Evolutionary conservation across 2,797 vertebrate genomes (phyloP).

Genomic region (Argyrosomus regius): DNA sequence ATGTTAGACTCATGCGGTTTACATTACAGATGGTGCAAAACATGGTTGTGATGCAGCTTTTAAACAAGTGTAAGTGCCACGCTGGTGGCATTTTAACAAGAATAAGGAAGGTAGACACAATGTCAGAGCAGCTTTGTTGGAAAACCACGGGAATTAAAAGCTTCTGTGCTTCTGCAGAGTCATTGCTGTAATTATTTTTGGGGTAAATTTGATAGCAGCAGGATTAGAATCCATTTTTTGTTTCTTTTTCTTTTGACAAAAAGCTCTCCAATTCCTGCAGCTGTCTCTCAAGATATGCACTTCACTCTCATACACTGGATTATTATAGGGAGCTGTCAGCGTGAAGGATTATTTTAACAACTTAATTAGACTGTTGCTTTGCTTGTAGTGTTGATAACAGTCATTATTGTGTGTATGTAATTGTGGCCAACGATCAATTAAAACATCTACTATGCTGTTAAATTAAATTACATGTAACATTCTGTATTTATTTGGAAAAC

Average conservation of each 20-base stretch:
- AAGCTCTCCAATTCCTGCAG: conserved; percentile 50
- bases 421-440: conserved; percentile 62
- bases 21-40: conserved; percentile 44
- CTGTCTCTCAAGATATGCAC: conserved; percentile 57
- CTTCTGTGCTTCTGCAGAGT: conserved; percentile 31
- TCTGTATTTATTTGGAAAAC: conserved; percentile 6
- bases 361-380: conserved; percentile 70
- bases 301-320: conserved; percentile 60
- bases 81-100: conserved; percentile 30
- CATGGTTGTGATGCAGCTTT: conserved; percentile 16
- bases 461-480: conserved; percentile 40
- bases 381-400: conserved; percentile 57
- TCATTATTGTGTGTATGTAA: conserved; percentile 57
- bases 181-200: conserved; percentile 42
- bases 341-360: conserved; percentile 64
- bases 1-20: conserved; percentile 27
- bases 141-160: conserved; percentile 45
- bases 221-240: conserved; percentile 32
- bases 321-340: conserved; percentile 67
- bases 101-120: background rate
- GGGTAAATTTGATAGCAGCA: conserved; percentile 36
- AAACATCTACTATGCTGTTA: conserved; percentile 37
- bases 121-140: conserved; percentile 28
- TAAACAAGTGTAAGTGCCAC: conserved; percentile 4
- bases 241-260: conserved; percentile 31